These are phyloP conservation scores for Callospermophilus lateralis DNA, from an alignment of 2,113 vertebrate genomes.

Conservation along the genomic window DNA sequence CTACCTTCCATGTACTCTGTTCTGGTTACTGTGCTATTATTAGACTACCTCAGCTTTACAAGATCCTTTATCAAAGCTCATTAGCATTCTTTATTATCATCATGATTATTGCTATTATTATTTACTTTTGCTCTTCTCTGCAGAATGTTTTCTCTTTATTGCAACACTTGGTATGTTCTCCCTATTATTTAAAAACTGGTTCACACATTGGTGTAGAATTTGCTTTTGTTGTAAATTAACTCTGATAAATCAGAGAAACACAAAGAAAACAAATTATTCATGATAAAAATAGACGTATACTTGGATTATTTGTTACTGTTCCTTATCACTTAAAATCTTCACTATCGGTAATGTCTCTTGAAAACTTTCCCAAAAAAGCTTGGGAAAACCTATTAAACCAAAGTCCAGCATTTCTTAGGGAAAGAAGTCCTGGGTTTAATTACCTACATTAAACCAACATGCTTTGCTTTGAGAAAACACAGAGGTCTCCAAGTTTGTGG, in stretches of 20 bases:
- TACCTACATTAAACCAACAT: neutral
- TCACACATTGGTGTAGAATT: slow-evolving; percentile 12
- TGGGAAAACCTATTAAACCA: neutral
- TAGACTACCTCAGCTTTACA: slow-evolving; percentile 55
- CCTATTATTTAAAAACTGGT: slow-evolving; percentile 26
- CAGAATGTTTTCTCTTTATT: slow-evolving; percentile 48
- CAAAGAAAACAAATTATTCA: slow-evolving; percentile 57
- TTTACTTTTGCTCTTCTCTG: slow-evolving; percentile 42
- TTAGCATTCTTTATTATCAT: slow-evolving; percentile 34
- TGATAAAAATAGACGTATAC: neutral
- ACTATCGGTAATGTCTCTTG: neutral
- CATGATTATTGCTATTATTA: slow-evolving; percentile 27
- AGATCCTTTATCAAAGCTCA: slow-evolving; percentile 35
- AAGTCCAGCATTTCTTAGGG: slow-evolving; percentile 43
- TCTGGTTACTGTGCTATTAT: slow-evolving; percentile 7
- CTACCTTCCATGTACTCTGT: neutral
- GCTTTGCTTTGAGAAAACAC: slow-evolving; percentile 25
- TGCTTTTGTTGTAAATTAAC: slow-evolving; percentile 48
- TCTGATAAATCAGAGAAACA: slow-evolving; percentile 62
- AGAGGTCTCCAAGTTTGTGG: neutral
- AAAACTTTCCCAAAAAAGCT: neutral
- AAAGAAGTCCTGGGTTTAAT: neutral
- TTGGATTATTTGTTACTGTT: slow-evolving; percentile 12
- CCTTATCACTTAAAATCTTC: slow-evolving; percentile 3
- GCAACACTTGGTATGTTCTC: neutral